Evolutionary conservation across 1,140 invertebrate genomes (phyloP).

Genomic region (Eurosta solidaginis): DNA sequence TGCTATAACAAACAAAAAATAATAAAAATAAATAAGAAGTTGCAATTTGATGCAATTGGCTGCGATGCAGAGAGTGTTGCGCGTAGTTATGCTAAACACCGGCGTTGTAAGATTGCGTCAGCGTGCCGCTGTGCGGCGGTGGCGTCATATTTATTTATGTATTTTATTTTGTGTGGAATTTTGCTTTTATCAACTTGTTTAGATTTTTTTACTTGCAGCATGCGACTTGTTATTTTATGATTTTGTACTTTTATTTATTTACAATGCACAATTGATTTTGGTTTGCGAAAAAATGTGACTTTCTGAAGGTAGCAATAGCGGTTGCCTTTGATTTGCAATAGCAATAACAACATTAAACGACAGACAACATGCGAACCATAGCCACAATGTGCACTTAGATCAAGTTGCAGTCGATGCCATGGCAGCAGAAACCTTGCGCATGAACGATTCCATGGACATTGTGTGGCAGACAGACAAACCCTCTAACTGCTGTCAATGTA

Average conservation of each 20-base stretch:
- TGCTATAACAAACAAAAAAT: background rate
- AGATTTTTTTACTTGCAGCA: no score
- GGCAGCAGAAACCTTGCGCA: slow-evolving; percentile 25
- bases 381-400: slow-evolving; percentile 8
- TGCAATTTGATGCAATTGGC: background rate
- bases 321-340: background rate
- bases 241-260: background rate
- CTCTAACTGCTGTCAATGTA: slow-evolving; percentile 3
- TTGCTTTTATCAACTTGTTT: no score
- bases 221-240: background rate
- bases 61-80: background rate
- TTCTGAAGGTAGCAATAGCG: slow-evolving; percentile 30
- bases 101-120: background rate
- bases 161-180: no score
- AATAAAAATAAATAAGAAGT: background rate
- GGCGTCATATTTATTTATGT: no score
- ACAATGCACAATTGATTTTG: background rate
- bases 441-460: slow-evolving; percentile 28
- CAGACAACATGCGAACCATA: slow-evolving; percentile 19
- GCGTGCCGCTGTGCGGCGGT: background rate
- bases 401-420: slow-evolving; percentile 23
- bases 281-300: slow-evolving; percentile 3
- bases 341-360: background rate
- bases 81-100: background rate
- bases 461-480: slow-evolving; percentile 15